Evolutionary conservation across 2,888 invertebrate species (phyloP).

Genomic region (Cryptus viduatorius): DNA sequence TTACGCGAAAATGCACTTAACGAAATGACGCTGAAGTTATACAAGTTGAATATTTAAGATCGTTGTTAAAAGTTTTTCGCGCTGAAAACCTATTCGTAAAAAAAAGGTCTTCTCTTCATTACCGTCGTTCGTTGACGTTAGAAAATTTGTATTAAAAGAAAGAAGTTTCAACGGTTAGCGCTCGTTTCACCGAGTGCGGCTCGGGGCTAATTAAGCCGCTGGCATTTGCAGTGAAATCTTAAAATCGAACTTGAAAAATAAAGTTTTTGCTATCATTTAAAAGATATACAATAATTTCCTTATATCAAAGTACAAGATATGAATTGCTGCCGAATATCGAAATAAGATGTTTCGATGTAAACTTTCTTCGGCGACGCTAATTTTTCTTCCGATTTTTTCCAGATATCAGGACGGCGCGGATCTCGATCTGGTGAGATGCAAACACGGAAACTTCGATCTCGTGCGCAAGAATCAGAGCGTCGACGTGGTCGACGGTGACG

Average conservation of each 20-base stretch:
- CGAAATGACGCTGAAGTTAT: neutral
- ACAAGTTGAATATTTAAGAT: neutral
- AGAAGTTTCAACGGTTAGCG: neutral
- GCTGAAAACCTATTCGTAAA: neutral
- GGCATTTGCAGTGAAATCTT: neutral
- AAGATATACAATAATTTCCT: neutral
- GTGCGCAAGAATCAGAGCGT: slow-evolving; percentile 76
- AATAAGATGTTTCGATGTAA: neutral
- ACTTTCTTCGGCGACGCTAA: neutral
- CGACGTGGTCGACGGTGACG: slow-evolving; percentile 72
- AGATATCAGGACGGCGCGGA: slow-evolving; percentile 80
- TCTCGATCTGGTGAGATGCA: slow-evolving; percentile 80
- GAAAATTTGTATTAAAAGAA: neutral
- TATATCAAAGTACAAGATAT: neutral
- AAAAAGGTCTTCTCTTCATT: neutral
- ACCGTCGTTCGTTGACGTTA: neutral
- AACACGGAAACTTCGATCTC: slow-evolving; percentile 79
- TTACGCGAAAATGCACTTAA: neutral
- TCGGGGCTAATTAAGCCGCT: neutral
- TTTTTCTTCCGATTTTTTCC: neutral
- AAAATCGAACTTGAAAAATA: neutral
- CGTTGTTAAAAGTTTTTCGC: neutral
- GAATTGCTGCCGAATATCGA: neutral
- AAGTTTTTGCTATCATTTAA: neutral
- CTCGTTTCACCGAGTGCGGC: neutral